A percentile compares a stretch with the other conserved stretches of the same genome.
Conservation (phyloP, 2,797 vertebrate genomes). For the Nannoperca obscura region DNA sequence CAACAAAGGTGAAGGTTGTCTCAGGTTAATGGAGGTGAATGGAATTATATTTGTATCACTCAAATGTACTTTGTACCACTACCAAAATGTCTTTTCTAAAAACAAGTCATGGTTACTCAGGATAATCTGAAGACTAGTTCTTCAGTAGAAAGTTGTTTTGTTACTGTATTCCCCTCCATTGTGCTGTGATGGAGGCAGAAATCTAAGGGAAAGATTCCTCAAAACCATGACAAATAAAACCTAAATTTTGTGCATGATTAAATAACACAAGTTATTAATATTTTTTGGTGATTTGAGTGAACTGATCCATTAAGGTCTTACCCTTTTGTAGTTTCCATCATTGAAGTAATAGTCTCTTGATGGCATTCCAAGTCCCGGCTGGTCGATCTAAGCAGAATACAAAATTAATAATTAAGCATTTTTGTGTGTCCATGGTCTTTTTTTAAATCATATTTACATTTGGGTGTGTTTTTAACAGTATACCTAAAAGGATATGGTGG, state of each 20-base stretch:
- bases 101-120: background rate
- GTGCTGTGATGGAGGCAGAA: background rate
- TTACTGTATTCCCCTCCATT: background rate
- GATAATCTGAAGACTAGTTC: background rate
- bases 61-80: too few relatives aligned
- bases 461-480: background rate
- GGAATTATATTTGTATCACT: background rate
- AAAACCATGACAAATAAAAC: background rate
- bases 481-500: background rate
- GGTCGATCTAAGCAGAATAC: constrained; percentile 89
- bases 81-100: background rate
- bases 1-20: constrained; percentile 30
- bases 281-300: background rate
- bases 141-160: background rate
- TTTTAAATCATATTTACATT: background rate
- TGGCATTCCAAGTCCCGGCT: constrained; percentile 95
- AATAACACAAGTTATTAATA: background rate
- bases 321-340: constrained; percentile 90
- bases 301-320: constrained; percentile 53
- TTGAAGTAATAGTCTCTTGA: constrained; percentile 96
- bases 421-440: background rate
- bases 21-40: background rate
- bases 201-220: too few relatives aligned
- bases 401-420: constrained; percentile 10
- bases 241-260: background rate